Percentiles rank a stretch among this genome's conserved stretches.
Evolutionary conservation across 2,888 invertebrate species (phyloP).

Genomic region (Dione juno): DNA sequence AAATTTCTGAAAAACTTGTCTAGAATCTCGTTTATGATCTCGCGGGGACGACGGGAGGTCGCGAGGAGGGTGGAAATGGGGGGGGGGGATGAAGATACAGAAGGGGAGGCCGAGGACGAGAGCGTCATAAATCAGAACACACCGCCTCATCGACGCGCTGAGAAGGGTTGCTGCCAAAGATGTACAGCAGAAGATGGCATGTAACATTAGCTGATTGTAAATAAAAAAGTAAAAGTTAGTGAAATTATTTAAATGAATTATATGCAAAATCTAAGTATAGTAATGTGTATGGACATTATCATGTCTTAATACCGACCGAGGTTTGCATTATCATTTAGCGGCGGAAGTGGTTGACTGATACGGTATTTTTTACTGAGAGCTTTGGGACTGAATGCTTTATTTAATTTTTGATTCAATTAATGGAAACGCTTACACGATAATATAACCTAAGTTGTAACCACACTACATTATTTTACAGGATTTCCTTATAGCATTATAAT

Average conservation of each 20-base stretch:
- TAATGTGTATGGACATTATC: background rate
- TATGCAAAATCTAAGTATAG: background rate
- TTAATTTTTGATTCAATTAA: too few relatives aligned
- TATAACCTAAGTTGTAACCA: background rate
- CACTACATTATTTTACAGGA: background rate
- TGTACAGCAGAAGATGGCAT: background rate
- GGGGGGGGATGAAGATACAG: background rate
- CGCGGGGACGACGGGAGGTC: background rate
- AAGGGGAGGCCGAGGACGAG: constrained; percentile 9
- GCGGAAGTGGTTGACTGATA: too few relatives aligned
- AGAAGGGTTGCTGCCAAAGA: constrained; percentile 35
- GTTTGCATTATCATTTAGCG: too few relatives aligned
- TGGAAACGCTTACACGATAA: too few relatives aligned
- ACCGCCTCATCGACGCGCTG: constrained; percentile 39
- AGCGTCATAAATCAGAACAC: constrained; percentile 38
- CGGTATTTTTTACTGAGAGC: too few relatives aligned
- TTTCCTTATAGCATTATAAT: background rate
- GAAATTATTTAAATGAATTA: background rate
- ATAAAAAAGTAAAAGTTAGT: background rate
- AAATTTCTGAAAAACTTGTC: constrained; percentile 30
- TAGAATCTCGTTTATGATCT: constrained; percentile 32
- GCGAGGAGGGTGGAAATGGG: background rate
- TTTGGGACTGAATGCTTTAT: too few relatives aligned
- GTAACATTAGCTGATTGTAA: constrained; percentile 3
- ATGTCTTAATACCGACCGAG: too few relatives aligned